These are phyloP conservation scores for Corvus moneduloides DNA, from an alignment of 2,113 vertebrate genomes.

Conservation along the genomic window DNA sequence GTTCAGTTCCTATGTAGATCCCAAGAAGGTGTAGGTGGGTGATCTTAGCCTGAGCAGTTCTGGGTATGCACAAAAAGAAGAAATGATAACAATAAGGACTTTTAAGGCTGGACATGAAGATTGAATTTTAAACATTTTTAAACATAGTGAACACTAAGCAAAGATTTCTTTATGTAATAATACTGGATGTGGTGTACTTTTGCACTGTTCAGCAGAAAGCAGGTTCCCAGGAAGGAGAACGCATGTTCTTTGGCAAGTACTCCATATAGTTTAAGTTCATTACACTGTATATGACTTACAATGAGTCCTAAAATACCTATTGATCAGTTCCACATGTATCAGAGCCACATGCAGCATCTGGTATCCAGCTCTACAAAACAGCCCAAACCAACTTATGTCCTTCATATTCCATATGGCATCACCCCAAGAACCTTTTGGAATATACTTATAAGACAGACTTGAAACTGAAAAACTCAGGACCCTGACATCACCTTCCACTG, in stretches of 20 bases:
- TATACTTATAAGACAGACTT: fast-evolving
- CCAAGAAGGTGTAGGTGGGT: not conserved
- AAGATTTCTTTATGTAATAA: not conserved
- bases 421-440: not conserved
- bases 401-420: not conserved
- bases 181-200: not conserved
- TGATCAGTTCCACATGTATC: not conserved
- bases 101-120: not conserved
- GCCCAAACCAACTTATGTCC: not conserved
- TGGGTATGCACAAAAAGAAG: not conserved
- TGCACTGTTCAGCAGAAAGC: not conserved
- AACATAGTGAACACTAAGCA: not conserved
- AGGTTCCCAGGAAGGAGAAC: not conserved
- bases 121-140: not conserved
- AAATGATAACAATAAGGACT: not conserved
- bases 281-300: not conserved
- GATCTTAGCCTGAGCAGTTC: not conserved
- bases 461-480: not conserved
- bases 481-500: not conserved
- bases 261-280: not conserved
- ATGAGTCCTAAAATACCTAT: not conserved
- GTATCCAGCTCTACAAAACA: not conserved
- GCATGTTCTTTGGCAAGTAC: not conserved
- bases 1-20: not conserved
- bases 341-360: not conserved